Evolutionary conservation across 2,888 invertebrate species (phyloP).

Genomic region (Brenthis ino): DNA sequence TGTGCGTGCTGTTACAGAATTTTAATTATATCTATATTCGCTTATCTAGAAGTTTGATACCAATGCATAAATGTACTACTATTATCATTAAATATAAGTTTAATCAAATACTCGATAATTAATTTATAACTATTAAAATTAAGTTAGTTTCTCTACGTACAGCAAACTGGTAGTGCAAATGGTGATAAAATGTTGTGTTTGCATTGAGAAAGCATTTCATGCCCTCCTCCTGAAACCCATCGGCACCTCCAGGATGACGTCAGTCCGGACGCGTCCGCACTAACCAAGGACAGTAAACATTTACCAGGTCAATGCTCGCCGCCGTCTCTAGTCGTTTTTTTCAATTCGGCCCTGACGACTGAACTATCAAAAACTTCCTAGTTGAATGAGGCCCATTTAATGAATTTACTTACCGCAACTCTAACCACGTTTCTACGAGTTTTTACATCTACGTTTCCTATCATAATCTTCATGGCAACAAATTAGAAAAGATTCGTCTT

Average conservation of each 20-base stretch:
- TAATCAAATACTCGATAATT: constrained; percentile 14
- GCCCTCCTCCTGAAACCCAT: constrained; percentile 66
- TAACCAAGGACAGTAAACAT: constrained; percentile 80
- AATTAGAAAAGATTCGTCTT: constrained; percentile 4
- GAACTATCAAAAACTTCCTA: constrained; percentile 59
- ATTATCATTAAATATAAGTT: constrained; percentile 27
- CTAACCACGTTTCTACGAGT: constrained; percentile 28
- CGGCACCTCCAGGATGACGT: constrained; percentile 77
- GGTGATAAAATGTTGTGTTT: not conserved
- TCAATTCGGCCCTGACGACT: constrained; percentile 64
- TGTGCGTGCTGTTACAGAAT: constrained; percentile 51
- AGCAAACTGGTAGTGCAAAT: not conserved
- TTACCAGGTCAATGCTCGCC: constrained; percentile 76
- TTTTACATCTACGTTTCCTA: constrained; percentile 25
- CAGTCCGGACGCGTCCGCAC: constrained; percentile 59
- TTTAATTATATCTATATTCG: constrained; percentile 47
- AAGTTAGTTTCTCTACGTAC: not conserved
- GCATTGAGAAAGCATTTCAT: not conserved
- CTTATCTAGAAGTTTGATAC: constrained; percentile 41
- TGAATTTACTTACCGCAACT: constrained; percentile 34
- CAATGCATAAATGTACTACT: constrained; percentile 27
- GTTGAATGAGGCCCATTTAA: constrained; percentile 56
- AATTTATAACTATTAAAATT: not conserved
- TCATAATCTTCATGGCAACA: constrained; percentile 26
- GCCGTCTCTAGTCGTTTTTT: constrained; percentile 68